Percentiles rank a stretch among this genome's conserved stretches.
Evolutionary conservation across 1,140 invertebrate species (phyloP).

Genomic region (Bombus consobrinus): DNA sequence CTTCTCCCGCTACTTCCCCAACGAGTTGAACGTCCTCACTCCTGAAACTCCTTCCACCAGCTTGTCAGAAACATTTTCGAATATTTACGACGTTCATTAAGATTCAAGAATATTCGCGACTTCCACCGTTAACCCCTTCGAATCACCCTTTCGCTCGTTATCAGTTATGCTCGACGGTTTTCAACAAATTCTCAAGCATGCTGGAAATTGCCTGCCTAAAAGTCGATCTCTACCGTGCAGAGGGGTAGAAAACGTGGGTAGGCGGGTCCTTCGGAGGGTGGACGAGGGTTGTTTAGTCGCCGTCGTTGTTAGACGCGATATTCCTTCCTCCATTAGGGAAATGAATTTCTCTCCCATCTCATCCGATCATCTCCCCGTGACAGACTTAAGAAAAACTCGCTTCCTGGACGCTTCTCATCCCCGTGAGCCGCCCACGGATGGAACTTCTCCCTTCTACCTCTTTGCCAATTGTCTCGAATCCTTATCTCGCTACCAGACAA

Average conservation of each 20-base stretch:
- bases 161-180: background rate
- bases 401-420: background rate
- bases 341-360: slow-evolving; percentile 66
- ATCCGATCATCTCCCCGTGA: slow-evolving; percentile 31
- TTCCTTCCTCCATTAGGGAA: slow-evolving; percentile 73
- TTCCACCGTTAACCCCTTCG: background rate
- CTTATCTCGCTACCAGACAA: slow-evolving; percentile 46
- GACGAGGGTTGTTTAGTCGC: slow-evolving; percentile 65
- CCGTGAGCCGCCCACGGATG: background rate
- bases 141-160: slow-evolving; percentile 2
- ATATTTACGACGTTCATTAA: slow-evolving; percentile 12
- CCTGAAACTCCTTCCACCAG: background rate
- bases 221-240: background rate
- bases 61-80: background rate
- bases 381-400: slow-evolving; percentile 32
- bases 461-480: slow-evolving; percentile 43
- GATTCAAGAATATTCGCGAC: background rate
- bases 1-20: too few relatives aligned
- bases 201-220: slow-evolving; percentile 26
- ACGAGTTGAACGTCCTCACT: background rate
- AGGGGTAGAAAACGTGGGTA: background rate
- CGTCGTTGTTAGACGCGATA: slow-evolving; percentile 65
- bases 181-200: slow-evolving; percentile 4
- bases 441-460: background rate
- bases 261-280: slow-evolving; percentile 3